A percentile compares a stretch with the other conserved stretches of the same genome.
Evolutionary conservation across 2,888 invertebrate species (phyloP).

Genomic region (Trypoxylon attenuatum): DNA sequence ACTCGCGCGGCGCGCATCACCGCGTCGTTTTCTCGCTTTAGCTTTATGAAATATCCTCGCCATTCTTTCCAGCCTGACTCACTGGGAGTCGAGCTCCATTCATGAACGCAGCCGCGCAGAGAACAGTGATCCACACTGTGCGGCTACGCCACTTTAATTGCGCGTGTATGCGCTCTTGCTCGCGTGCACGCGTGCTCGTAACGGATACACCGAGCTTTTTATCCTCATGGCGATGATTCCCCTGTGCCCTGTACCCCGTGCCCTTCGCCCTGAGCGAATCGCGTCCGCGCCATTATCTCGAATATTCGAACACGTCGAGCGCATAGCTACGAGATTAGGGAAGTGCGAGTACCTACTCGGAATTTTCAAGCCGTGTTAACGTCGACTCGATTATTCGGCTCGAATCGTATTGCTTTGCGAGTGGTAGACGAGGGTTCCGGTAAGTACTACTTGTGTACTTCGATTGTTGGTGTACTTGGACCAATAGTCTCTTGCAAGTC

Average conservation of each 20-base stretch:
- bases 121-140: slow-evolving; percentile 61
- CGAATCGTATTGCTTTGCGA: no score
- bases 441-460: no score
- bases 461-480: no score
- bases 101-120: slow-evolving; percentile 57
- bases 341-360: no score
- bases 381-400: no score
- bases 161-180: slow-evolving; percentile 34
- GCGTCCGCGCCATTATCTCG: slow-evolving; percentile 7
- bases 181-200: slow-evolving; percentile 39
- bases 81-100: slow-evolving; percentile 54
- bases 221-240: no score
- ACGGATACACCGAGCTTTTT: slow-evolving; percentile 40
- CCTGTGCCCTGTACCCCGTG: background rate
- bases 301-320: background rate
- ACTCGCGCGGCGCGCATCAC: slow-evolving; percentile 10
- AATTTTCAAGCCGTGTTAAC: no score
- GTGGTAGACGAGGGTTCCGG: no score
- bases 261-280: background rate
- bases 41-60: slow-evolving; percentile 61
- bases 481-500: no score
- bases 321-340: slow-evolving; percentile 18
- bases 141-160: slow-evolving; percentile 56
- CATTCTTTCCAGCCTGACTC: slow-evolving; percentile 60
- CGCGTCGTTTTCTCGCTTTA: slow-evolving; percentile 48